Evolutionary conservation across 2,797 vertebrate genomes (phyloP).

Genomic region (Diplodus puntazzo): DNA sequence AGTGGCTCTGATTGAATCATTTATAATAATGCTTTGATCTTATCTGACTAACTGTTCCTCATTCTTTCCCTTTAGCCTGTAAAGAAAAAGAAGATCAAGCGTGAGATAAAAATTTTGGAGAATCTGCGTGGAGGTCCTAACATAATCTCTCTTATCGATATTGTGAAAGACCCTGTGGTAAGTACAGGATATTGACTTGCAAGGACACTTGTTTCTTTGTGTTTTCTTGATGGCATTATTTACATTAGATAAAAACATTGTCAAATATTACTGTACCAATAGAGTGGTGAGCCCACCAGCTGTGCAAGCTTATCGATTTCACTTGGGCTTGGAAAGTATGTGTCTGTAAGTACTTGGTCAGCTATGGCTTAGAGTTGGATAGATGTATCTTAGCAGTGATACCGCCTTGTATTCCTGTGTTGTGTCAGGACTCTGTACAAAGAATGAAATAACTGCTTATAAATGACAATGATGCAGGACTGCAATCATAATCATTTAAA

Average conservation of each 20-base stretch:
- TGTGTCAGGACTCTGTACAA: constrained; percentile 35
- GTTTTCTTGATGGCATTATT: constrained; percentile 2
- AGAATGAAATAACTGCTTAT: neutral
- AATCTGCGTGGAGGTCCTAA: constrained; percentile 95
- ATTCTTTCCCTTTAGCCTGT: constrained; percentile 86
- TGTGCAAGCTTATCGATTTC: constrained; percentile 63
- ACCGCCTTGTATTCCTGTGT: constrained; percentile 11
- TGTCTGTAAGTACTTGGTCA: constrained; percentile 66
- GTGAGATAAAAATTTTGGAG: constrained; percentile 97
- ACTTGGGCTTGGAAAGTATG: constrained; percentile 62
- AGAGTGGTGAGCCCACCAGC: constrained; percentile 56
- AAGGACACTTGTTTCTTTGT: neutral
- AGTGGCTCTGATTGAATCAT: neutral
- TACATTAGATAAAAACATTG: constrained; percentile 11
- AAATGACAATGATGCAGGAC: neutral
- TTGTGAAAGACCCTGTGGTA: constrained; percentile 97
- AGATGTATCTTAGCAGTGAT: constrained; percentile 3
- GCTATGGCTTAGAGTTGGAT: constrained; percentile 19
- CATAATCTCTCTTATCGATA: constrained; percentile 95
- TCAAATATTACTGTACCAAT: constrained; percentile 43
- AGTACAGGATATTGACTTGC: neutral
- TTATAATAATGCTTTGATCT: neutral
- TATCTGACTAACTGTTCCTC: neutral
- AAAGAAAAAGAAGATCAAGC: constrained; percentile 99
- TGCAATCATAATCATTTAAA: neutral